Evolutionary conservation across 2,113 vertebrate genomes (phyloP), one percentile per base, ranked within the genome.

Genomic region (Lamprotornis superbus): DNA sequence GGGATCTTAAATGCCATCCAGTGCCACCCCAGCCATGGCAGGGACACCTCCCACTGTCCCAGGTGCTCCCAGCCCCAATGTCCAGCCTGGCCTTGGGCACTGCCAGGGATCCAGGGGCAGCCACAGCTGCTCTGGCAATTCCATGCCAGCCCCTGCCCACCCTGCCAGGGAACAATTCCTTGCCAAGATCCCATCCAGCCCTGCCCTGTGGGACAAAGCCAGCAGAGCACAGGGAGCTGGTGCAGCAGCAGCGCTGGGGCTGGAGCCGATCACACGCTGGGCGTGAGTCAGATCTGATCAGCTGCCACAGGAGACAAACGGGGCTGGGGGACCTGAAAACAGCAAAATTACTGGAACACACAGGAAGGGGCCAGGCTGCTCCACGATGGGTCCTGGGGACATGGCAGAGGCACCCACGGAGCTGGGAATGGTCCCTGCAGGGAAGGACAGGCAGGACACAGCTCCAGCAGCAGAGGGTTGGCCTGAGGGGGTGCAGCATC

Each of bases 121-220:
- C 68, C 81, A 13, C 68, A 73, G 68, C 81, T 63, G 17, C 56
- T 44, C 80, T 73, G 57, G 13, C 0, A 61, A 63, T 31, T 5
- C 39, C 50, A 39, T 7, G 17, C 35, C 68, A 73, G 47, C 53
- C 53, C 52, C 42, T 69, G 11, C 42, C 64, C 57, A 39, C 68
- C 39, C n/a, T 47, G 4, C 11, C 69, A 55, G 82, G n/a, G 49
- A 56, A 23, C 17, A 15, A 84, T 74, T 47, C 15, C 40, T 27
- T 0, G 18, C 83, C 27, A 3, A 22, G 0, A 31, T 37, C 55
- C 53, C 27, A 31, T 1, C 12, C 0, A 15, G 0, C 5, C 9
- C 40, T 37, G 49, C 5, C 53, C 22, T 28, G 19, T 1, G 40
- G 1, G 52, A 30, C n/a, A 2, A 21, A 4, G 20, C 7, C 3